Evolutionary conservation across 2,888 invertebrate species (phyloP), one percentile per base, ranked within the genome.

Genomic region (Cephus nigrinus): DNA sequence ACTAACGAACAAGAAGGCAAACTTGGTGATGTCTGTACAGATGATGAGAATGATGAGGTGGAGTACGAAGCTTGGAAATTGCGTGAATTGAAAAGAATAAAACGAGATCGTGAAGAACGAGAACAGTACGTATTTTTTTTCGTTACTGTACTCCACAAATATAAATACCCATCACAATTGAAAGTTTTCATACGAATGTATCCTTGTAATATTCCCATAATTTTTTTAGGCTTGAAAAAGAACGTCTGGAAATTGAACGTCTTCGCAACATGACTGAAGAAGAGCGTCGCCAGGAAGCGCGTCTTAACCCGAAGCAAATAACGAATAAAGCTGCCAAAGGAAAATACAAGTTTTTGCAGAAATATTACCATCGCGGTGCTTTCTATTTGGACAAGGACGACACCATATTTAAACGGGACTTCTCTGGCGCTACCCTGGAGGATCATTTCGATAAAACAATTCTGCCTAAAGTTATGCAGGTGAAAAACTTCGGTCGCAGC

Each of bases 361-460:
- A 99, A 91, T 99, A 99, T 92, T 99, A 98, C 91, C 99, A 99
- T 93, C 96, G 99, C 89, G 99, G 99, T 92, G 99, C 98, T 4
- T 99, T 99, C 94, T 99, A 98, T 91, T 93, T 99, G 94, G 97
- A 98, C 88, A 95, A 96, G 86, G 98, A 99, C 84, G 97, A 98
- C 76, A 96, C 96, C 68, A 96, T 98, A 30, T 96, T 96, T 88
- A 98, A 97, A 90, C 94, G 98, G 86, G 98, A 99, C 90, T 98
- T 98, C 92, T 97, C 98, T 0, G 97, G 97, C 78, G 96, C 99
- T 0, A 99, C 99, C 0, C 92, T 99, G 87, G 99, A 99, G 87
- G 99, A 99, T 94, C 98, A 99, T 92, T 99, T 99, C 91, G 98
- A 99, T 91, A 99, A 99, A 92, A 98, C 99, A 36, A 97, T 99